Evolutionary conservation across 2,113 vertebrate genomes (phyloP), one percentile per base, ranked within the genome.

Genomic region (Sisor rabdophorus): DNA sequence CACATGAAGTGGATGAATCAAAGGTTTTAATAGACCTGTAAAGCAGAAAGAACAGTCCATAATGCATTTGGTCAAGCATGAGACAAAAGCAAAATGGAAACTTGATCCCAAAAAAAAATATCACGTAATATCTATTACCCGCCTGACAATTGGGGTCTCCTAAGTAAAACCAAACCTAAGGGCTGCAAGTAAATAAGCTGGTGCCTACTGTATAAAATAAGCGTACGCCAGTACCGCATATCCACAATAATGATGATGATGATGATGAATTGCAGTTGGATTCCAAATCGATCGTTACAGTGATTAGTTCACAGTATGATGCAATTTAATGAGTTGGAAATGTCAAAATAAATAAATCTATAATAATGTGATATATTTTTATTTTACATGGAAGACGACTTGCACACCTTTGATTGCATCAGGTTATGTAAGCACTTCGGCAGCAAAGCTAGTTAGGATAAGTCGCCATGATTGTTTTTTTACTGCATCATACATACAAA

Each of bases 1-100:
- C 77, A 70, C 87, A 89, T 87, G 84, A 85, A 87, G 85, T 59
- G 80, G 71, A 84, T 74, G 83, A 78, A 60, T 86, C 84, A 73
- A 79, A 82, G 84, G 78, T 86, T 84, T 88, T 80, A 85, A 88
- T 82, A 80, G 36, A 79, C 82, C 82, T 85, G 28, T 0, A 48
- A 24, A 32, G 7, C 30, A 40, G 60, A 40, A 9, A 70, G 24
- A 73, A 40, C 2, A 2, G 5, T 60, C 17, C 10, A 61, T 12
- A 71, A 52, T 81, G 52, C n/a, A 4, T 22, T 28, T 36, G 19
- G 56, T 60, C 26, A 75, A 67, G 8, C 36, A 55, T 70, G 20
- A 79, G 26, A 26, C 12, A 15, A 48, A 28, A 22, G 44, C 28
- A 60, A 40, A 26, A 50, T 24, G 1, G 3, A 50, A 2, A 26